phyloP scores from a whole-genome alignment of 2,888 invertebrate species.

The Drosophila hawaiiensis region DNA sequence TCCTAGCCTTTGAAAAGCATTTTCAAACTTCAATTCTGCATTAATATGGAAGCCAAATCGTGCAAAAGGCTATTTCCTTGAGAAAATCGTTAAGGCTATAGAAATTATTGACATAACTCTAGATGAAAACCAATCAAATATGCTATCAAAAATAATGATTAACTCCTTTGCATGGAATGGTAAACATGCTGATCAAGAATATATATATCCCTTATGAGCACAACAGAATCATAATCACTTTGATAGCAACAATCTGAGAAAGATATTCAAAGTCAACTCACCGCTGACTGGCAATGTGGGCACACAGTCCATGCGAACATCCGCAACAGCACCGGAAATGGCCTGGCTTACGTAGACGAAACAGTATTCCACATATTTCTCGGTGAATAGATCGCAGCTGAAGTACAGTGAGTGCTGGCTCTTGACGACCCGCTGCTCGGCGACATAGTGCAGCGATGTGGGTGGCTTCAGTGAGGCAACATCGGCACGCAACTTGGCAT shows the following conservation, averaged over 20 bases:
- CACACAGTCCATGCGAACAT: slow-evolving; percentile 93
- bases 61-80: background rate
- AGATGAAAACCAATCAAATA: background rate
- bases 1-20: background rate
- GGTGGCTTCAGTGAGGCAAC: slow-evolving; percentile 89
- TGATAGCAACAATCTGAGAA: background rate
- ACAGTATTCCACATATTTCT: slow-evolving; percentile 93
- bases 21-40: too few relatives aligned
- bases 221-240: background rate
- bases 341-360: slow-evolving; percentile 95
- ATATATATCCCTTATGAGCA: background rate
- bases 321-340: slow-evolving; percentile 93
- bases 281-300: slow-evolving; percentile 93
- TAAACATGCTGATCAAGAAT: background rate
- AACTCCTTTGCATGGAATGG: background rate
- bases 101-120: background rate
- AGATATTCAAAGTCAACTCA: slow-evolving; percentile 81
- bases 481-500: slow-evolving; percentile 90
- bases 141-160: background rate
- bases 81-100: too few relatives aligned
- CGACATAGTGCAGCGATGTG: slow-evolving; percentile 88
- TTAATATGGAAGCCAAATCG: too few relatives aligned
- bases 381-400: slow-evolving; percentile 93
- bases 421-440: slow-evolving; percentile 88
- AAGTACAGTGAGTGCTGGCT: slow-evolving; percentile 92